Percentiles rank a stretch among this genome's conserved stretches.
Evolutionary conservation across 2,113 vertebrate genomes (phyloP).

Genomic region (Machaerirhynchus nigripectus): DNA sequence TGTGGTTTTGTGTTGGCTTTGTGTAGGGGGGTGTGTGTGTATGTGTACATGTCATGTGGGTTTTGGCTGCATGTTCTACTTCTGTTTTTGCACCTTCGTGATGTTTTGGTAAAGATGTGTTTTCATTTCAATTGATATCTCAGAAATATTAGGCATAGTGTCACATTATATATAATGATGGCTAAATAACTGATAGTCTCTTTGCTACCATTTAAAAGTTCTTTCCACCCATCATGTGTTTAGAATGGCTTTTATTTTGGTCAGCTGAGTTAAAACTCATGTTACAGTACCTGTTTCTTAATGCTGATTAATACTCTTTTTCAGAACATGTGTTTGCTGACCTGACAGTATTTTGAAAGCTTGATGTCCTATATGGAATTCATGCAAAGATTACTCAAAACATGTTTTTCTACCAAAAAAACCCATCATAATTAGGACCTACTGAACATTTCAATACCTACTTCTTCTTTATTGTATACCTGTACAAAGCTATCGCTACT

Average conservation of each 20-base stretch:
- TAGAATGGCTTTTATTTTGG: background rate
- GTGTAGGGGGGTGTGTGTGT: accelerated
- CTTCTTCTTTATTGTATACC: background rate
- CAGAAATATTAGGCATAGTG: background rate
- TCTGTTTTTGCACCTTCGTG: background rate
- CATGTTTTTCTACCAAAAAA: background rate
- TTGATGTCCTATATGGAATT: background rate
- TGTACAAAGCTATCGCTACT: background rate
- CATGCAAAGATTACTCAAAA: background rate
- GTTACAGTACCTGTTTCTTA: background rate
- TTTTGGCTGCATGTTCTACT: background rate
- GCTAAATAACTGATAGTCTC: background rate
- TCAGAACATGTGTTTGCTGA: background rate
- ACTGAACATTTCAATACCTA: background rate
- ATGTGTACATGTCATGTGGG: accelerated
- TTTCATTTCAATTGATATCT: background rate
- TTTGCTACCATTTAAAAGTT: background rate
- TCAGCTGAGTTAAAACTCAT: background rate
- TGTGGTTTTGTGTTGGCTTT: background rate
- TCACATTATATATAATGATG: background rate
- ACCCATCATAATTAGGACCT: background rate
- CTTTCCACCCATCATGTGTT: background rate
- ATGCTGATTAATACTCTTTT: background rate
- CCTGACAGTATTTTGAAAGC: background rate
- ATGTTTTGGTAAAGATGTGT: background rate